phyloP scores from a whole-genome alignment of 2,113 vertebrate genomes.

The Rhagologus leucostigma region DNA sequence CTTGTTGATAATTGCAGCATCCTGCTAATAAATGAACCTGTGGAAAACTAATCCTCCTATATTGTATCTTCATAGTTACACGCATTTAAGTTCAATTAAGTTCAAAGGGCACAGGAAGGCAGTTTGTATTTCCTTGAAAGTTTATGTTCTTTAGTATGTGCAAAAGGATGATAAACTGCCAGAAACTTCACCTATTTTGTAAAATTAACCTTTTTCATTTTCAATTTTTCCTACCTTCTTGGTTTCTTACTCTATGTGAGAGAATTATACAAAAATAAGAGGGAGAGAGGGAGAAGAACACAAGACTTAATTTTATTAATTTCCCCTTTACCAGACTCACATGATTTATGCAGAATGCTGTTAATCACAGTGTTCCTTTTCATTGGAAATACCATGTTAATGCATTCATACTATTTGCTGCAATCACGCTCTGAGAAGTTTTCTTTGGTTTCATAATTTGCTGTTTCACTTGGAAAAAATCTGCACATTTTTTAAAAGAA shows the following conservation, averaged over 20 bases:
- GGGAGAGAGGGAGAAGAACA: neutral
- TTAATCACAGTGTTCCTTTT: neutral
- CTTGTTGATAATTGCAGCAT: constrained; percentile 69
- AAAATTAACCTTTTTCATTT: neutral
- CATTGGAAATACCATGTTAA: neutral
- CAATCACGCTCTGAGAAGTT: neutral
- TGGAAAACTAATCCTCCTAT: constrained; percentile 60
- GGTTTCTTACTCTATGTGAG: neutral
- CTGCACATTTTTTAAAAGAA: neutral
- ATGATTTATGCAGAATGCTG: neutral
- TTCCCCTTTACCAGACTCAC: neutral
- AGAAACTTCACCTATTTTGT: neutral
- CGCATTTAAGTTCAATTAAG: constrained; percentile 16
- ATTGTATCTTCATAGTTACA: constrained; percentile 51
- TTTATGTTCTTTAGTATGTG: neutral
- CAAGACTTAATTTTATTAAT: neutral
- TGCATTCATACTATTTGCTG: neutral
- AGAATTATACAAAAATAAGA: neutral
- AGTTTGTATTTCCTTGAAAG: constrained; percentile 36
- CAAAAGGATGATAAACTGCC: neutral
- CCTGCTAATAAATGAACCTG: constrained; percentile 70
- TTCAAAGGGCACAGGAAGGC: constrained; percentile 61
- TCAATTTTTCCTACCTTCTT: neutral
- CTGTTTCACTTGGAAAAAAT: neutral
- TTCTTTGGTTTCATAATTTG: neutral